Conservation (phyloP, 2,888 invertebrate genomes). For the Acleris literana region DNA sequence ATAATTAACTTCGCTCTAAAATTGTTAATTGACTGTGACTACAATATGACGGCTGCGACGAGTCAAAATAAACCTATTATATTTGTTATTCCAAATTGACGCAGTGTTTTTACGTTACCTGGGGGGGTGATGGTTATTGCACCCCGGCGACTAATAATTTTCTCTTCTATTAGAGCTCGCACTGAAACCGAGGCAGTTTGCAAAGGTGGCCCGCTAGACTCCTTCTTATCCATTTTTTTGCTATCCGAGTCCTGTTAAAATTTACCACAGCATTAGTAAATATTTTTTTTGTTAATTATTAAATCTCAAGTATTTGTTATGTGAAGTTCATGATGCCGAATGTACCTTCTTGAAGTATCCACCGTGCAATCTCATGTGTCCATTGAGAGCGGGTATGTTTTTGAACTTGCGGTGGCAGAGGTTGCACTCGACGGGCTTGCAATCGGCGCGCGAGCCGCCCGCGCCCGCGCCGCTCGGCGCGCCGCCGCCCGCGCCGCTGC, state of each 20-base stretch:
- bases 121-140: conserved; percentile 66
- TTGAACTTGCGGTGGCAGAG: conserved; percentile 98
- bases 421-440: conserved; percentile 96
- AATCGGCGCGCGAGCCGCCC: conserved; percentile 75
- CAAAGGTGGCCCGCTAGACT: conserved; percentile 91
- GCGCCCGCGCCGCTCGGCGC: conserved; percentile 51
- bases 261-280: conserved; percentile 4
- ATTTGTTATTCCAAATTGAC: conserved; percentile 13
- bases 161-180: conserved; percentile 95
- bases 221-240: conserved; percentile 94
- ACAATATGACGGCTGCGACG: conserved; percentile 2
- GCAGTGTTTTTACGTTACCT: conserved; percentile 46
- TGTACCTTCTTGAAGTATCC: conserved; percentile 97
- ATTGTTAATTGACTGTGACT: conserved; percentile 20
- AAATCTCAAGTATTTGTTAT: no score
- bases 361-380: conserved; percentile 98
- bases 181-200: conserved; percentile 97
- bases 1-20: conserved; percentile 15
- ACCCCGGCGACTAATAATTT: conserved; percentile 94
- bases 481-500: conserved; percentile 50
- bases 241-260: conserved; percentile 89
- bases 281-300: background rate
- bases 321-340: background rate
- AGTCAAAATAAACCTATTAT: conserved; percentile 7
- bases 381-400: conserved; percentile 98